Evolutionary conservation across 2,888 invertebrate genomes (phyloP), one percentile per base, ranked within the genome.

Genomic region (Pegoplata infirma): DNA sequence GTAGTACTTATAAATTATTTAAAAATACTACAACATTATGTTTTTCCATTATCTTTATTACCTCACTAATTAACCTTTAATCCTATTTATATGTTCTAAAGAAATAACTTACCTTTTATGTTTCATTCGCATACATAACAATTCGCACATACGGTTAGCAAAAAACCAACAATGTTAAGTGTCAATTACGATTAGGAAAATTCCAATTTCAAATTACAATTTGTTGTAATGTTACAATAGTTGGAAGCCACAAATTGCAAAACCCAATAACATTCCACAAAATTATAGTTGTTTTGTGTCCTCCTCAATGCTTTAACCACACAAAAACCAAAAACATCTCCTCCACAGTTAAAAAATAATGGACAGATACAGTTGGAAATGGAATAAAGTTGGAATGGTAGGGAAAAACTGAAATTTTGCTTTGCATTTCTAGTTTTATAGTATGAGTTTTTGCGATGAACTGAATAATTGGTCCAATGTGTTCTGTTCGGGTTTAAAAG

Each of bases 101-200:
- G 36, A 77, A 63, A 73, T 78, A 64, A 63, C 32, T 68, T 73
- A 73, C 36, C 55, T 73, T 77, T 77, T 55, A 72, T 67, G 47
- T 66, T 55, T 40, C 2, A 23, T 56, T 44, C 16, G 8, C 23
- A 47, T 46, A 67, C 21, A 32, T 14, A n/a, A 17, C 59, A 19
- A 32, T 25, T 1, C 5, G n/a, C 12, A 10, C 44, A 36, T 3
- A 55, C n/a, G 56, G 16, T 19, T 32, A 75, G 25, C 19, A 68
- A 72, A n/a, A 77, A 78, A 58, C 69, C 74, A 79, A 72, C 69
- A 76, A 76, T 79, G 81, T 81, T 79, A 79, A 81, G 79, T 76
- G 81, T 79, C 81, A 81, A 81, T 81, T 81, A 81, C 81, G 81
- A 81, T 81, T 81, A 79, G 61, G 72, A 73, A 81, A 76, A 81